Evolutionary conservation across 2,888 invertebrate genomes (phyloP), one percentile per base, ranked within the genome.

Genomic region (Merodon equestris): DNA sequence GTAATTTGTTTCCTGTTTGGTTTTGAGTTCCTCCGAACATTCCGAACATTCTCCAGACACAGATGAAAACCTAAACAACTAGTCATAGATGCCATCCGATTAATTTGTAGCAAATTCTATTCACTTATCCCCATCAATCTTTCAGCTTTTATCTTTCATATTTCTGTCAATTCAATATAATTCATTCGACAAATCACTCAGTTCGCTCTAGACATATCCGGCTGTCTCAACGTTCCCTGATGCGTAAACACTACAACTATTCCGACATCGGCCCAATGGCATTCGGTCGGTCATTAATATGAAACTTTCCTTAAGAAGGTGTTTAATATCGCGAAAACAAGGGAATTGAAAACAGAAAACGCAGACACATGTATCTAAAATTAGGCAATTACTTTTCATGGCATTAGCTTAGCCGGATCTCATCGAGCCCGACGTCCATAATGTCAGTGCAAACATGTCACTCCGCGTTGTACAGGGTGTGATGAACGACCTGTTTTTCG

Each of bases 321-420:
- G 13, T 48, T 27, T 19, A 15, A 27, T 27, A 27, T 42, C 27
- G 56, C 19, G n/a, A 13, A 36, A 15, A 27, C 27, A 27, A 27
- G 27, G 7, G 27, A 27, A 27, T 27, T 27, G 7, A 7, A 27
- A 27, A 4, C 27, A 7, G 54, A 48, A 42, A 14, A 63, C 9
- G 51, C 45, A 36, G 40, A 50, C 42, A 42, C 64, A 50, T 75
- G 64, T 75, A 19, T 58, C 70, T 40, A 70, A 76, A 76, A 66
- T 76, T 54, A 71, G 56, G 54, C 70, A 70, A 71, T 76, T 76
- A 76, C 64, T 76, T 48, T 64, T 53, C 54, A 54, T 45, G 54
- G 47, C 34, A 51, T 36, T 13, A 58, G 44, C 56, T 48, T 56
- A 74, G 27, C 48, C 61, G 56, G 48, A 44, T 1, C 1, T 13